Evolutionary conservation across 2,888 invertebrate genomes (phyloP).

Genomic region (Mythimna ferrago): DNA sequence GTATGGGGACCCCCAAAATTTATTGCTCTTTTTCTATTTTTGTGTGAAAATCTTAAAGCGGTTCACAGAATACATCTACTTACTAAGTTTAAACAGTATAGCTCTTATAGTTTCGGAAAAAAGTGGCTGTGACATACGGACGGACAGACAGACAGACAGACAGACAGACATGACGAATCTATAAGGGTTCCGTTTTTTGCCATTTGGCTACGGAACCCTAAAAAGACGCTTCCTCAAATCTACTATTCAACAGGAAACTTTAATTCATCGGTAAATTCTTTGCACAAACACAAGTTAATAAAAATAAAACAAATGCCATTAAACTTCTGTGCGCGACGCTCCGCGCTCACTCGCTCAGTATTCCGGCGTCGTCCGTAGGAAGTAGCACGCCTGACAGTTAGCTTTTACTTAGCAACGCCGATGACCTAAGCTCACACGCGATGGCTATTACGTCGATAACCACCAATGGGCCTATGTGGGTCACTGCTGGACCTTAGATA

Average conservation of each 20-base stretch:
- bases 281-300: not conserved
- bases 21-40: too few species aligned
- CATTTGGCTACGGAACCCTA: too few species aligned
- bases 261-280: constrained; percentile 15
- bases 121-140: too few species aligned
- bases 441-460: constrained; percentile 50
- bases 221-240: not conserved
- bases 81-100: too few species aligned
- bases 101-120: too few species aligned
- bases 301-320: constrained; percentile 32
- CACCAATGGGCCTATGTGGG: constrained; percentile 47
- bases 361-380: constrained; percentile 69
- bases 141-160: too few species aligned
- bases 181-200: too few species aligned
- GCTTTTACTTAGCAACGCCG: constrained; percentile 73
- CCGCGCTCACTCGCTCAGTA: constrained; percentile 66
- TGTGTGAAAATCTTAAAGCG: too few species aligned
- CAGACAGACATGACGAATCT: too few species aligned
- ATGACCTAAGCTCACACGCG: constrained; percentile 71
- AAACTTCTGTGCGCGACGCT: constrained; percentile 62
- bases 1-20: too few species aligned
- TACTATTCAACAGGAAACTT: not conserved
- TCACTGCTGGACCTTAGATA: constrained; percentile 51
- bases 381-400: constrained; percentile 76
- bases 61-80: too few species aligned